Evolutionary conservation across 1,140 invertebrate genomes (phyloP).

Genomic region (Diachasma alloeum): DNA sequence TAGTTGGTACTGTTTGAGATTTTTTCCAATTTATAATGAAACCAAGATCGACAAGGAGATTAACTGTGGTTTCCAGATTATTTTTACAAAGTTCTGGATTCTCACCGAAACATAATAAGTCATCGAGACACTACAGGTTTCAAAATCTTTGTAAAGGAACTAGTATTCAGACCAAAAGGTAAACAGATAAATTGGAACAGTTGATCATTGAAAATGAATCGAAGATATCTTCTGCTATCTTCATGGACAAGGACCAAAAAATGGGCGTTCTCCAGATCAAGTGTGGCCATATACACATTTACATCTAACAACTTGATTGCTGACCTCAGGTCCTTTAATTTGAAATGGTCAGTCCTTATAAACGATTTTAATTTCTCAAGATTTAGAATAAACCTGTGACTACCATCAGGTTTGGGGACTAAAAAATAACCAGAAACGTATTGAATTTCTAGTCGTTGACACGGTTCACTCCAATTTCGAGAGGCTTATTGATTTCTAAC

Average conservation of each 20-base stretch:
- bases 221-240: background rate
- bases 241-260: background rate
- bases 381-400: conserved; percentile 14
- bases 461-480: background rate
- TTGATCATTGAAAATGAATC: conserved; percentile 12
- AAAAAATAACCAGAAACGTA: conserved; percentile 19
- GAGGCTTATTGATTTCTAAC: background rate
- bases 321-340: conserved; percentile 16
- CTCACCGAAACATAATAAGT: conserved; percentile 11
- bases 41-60: background rate
- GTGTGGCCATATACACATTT: background rate
- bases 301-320: background rate
- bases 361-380: conserved; percentile 16
- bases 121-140: conserved; percentile 12
- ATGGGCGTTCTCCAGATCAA: conserved; percentile 22
- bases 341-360: conserved; percentile 19
- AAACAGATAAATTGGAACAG: conserved; percentile 2
- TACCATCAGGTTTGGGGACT: conserved; percentile 16
- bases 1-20: background rate
- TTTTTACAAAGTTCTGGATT: background rate
- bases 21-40: conserved; percentile 13
- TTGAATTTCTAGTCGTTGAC: background rate
- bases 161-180: background rate
- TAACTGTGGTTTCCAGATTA: background rate
- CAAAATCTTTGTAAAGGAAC: background rate